Conservation (phyloP, 2,797 vertebrate genomes). For the Oryzias dopingdopingensis region DNA sequence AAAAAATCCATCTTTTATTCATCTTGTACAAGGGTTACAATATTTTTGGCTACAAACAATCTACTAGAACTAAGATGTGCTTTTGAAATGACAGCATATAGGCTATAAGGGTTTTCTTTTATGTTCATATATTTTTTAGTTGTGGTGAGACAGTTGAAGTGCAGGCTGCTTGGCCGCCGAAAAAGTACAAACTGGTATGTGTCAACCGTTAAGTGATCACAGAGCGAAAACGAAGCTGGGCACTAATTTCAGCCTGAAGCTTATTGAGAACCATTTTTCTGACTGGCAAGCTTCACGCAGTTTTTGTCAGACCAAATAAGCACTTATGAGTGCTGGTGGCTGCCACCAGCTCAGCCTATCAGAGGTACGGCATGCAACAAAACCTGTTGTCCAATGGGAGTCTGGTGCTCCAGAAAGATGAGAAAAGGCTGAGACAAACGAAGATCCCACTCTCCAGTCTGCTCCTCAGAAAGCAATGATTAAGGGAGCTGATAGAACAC, state of each 20-base stretch:
- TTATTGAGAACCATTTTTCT: constrained; percentile 29
- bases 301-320: constrained; percentile 15
- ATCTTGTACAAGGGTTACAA: no score
- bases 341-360: constrained; percentile 16
- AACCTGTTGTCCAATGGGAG: constrained; percentile 7
- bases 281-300: constrained; percentile 15
- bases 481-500: constrained; percentile 7
- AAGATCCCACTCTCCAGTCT: not conserved
- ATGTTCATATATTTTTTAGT: constrained; percentile 1
- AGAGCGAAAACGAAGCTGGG: constrained; percentile 10
- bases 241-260: constrained; percentile 25
- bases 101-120: constrained; percentile 5
- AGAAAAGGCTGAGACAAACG: constrained; percentile 3
- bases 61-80: not conserved
- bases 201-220: constrained; percentile 1
- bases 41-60: not conserved
- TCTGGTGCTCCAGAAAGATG: constrained; percentile 6
- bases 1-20: no score
- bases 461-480: constrained; percentile 3
- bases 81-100: constrained; percentile 3
- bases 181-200: constrained; percentile 10
- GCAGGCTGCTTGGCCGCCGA: constrained; percentile 7
- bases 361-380: constrained; percentile 12
- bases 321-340: constrained; percentile 7
- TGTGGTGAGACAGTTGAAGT: constrained; percentile 8